Percentiles rank a stretch among this genome's conserved stretches.
Conservation (phyloP, 35 echinoderm and acorn worm genomes). For the Anneissia japonica region DNA sequence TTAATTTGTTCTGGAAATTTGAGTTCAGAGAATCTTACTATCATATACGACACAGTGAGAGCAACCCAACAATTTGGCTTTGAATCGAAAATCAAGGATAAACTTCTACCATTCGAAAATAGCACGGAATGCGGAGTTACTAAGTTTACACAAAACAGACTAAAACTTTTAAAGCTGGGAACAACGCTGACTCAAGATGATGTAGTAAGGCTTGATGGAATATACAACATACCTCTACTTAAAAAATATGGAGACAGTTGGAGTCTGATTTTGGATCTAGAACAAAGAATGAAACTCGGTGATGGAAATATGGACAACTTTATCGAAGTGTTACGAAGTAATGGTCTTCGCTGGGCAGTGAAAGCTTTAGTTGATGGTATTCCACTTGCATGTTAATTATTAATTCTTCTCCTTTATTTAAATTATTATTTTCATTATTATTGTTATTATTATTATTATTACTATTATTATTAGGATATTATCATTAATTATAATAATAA, state of each 20-base stretch:
- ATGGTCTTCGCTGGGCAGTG: neutral
- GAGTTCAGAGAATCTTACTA: neutral
- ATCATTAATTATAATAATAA: too few relatives aligned
- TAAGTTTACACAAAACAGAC: neutral
- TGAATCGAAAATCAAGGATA: neutral
- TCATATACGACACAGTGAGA: neutral
- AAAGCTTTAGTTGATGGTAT: neutral
- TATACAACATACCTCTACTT: neutral
- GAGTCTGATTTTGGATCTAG: neutral
- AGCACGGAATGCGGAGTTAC: neutral
- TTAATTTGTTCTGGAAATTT: too few relatives aligned
- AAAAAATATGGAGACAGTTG: neutral
- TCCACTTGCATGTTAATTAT: too few relatives aligned
- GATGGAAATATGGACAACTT: neutral
- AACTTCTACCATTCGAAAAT: neutral
- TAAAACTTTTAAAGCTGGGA: neutral
- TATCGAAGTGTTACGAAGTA: neutral
- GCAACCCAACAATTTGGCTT: neutral
- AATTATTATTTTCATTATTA: too few relatives aligned
- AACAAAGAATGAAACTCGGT: neutral
- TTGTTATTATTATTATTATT: too few relatives aligned
- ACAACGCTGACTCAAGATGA: neutral
- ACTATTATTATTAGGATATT: too few relatives aligned
- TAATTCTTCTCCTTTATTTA: too few relatives aligned
- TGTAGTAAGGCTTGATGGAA: neutral